Evolutionary conservation across 2,797 vertebrate species (phyloP).

Genomic region (Loris lydekkerianus): DNA sequence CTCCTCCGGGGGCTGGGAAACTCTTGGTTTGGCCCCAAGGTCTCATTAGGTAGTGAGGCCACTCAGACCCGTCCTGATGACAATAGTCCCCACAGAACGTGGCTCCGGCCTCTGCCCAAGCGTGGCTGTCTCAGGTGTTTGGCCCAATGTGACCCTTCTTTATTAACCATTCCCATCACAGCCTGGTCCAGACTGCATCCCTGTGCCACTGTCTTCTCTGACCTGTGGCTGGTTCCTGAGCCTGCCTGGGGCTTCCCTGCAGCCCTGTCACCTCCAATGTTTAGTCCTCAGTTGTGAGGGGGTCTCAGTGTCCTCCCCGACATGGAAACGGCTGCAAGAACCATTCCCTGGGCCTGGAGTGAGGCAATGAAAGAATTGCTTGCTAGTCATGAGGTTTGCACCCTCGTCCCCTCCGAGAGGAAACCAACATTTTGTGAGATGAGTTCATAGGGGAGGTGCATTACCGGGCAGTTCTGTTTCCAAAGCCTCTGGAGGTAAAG

Average conservation of each 20-base stretch:
- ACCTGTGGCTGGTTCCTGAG: rapidly evolving
- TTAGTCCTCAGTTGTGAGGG: background rate
- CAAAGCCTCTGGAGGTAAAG: conserved; percentile 82
- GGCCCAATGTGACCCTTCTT: background rate
- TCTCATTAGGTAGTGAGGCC: background rate
- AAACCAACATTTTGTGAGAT: conserved; percentile 84
- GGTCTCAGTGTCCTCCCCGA: background rate
- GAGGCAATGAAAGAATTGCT: conserved; percentile 54
- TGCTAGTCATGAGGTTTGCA: conserved; percentile 63
- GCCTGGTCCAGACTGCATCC: background rate
- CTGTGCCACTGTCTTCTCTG: background rate
- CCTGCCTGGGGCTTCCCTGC: background rate
- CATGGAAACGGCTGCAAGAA: background rate
- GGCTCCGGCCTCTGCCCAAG: background rate
- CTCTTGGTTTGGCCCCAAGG: background rate
- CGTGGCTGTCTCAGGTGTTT: rapidly evolving
- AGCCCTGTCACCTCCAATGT: background rate
- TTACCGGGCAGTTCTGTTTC: conserved; percentile 72
- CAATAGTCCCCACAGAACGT: rapidly evolving
- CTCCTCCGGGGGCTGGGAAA: background rate
- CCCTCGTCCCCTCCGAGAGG: conserved; percentile 72
- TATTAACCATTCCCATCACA: background rate
- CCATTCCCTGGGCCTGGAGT: conserved; percentile 44
- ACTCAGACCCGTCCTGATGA: background rate
- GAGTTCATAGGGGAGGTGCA: conserved; percentile 82